Evolutionary conservation across 2,888 invertebrate species (phyloP), one percentile per base, ranked within the genome.

Genomic region (Allygus modestus): DNA sequence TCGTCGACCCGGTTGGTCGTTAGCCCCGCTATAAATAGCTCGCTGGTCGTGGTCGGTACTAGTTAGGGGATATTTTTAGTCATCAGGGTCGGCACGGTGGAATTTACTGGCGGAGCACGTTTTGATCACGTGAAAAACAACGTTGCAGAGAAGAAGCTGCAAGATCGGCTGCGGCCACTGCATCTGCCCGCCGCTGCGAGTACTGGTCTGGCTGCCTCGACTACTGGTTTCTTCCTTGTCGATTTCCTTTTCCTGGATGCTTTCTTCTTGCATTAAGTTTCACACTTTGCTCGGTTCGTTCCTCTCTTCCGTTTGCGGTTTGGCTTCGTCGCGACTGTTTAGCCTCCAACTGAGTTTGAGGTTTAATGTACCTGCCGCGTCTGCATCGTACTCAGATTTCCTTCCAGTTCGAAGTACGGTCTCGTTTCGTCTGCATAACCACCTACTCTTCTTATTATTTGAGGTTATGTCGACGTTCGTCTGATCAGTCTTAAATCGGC

Each of bases 1-100:
- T 46, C 51, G 20, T 37, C 51, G 26, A 43, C 77, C 51, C 69
- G 17, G 17, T 33, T 75, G 73, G 43, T 75, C 73, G 73, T 75
- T 75, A 75, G 23, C 51, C 46, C 31, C 46, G 77, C 77, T 77
- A 77, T 77, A 77, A 77, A 77, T 77, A 77, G 77, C 37, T 33
- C 51, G 31, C 23, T 43, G 51, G 41, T 28, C 41, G 77, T 43
- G 28, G 37, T 28, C 37, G 51, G 28, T 77, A 26, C 77, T 77
- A 51, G 77, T 77, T 77, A 46, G 77, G 77, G 77, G 77, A 51
- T 77, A 77, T 77, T 77, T 77, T 77, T 77, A 77, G 77, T 51
- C 77, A 26, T 51, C 77, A 77, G 43, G 43, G 43, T 77, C 41
- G 77, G 28, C 77, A 75, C 20, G 73, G 20, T 23, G 23, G 73